These are phyloP conservation scores for Caenorhabditis brenneri DNA, from an alignment of 1,140 invertebrate species.

Conservation along the genomic window DNA sequence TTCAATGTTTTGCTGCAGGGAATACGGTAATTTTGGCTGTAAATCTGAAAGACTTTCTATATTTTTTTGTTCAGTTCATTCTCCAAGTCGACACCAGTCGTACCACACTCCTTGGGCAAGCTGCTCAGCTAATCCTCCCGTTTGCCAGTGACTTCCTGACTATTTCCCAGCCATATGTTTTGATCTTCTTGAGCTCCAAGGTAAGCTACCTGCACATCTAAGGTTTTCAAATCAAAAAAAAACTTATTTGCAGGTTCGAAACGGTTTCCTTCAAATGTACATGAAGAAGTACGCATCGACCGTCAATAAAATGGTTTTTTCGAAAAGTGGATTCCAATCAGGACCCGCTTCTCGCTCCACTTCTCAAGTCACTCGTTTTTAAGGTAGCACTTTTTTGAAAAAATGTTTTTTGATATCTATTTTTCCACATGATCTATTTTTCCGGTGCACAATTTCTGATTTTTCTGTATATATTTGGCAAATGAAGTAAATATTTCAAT, in stretches of 20 bases:
- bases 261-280: not conserved
- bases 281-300: not conserved
- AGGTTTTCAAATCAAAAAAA: not conserved
- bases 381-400: constrained; percentile 31
- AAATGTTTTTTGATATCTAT: not conserved
- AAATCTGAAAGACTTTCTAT: too few species aligned
- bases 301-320: not conserved
- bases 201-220: not conserved
- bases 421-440: too few species aligned
- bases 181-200: not conserved
- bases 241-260: not conserved
- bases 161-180: not conserved
- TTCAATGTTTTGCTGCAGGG: not conserved
- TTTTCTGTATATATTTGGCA: too few species aligned
- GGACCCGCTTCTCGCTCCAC: not conserved
- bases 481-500: too few species aligned
- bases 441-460: too few species aligned
- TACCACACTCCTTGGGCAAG: not conserved
- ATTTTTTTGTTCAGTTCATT: not conserved
- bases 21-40: not conserved
- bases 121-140: not conserved
- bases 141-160: constrained; percentile 19
- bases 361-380: not conserved
- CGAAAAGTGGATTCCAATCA: not conserved
- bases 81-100: not conserved